Evolutionary conservation across 2,113 vertebrate genomes (phyloP), one percentile per base, ranked within the genome.

Genomic region (Hippocampus zosterae): DNA sequence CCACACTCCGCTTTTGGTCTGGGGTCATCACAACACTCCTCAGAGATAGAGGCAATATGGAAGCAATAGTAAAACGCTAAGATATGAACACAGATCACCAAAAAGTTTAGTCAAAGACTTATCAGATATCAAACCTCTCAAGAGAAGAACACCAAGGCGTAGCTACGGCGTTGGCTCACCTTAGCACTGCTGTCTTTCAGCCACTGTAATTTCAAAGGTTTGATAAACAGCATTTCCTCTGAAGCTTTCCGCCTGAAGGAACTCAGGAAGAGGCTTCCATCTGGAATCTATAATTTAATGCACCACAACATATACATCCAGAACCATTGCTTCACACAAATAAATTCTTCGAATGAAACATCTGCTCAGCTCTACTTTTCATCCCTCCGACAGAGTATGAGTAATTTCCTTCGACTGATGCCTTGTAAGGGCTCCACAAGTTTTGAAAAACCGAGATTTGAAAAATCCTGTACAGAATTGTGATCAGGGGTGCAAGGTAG

Each of bases 391-490:
- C 81, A 78, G 76, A 81, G 53, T 68, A 67, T 64, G 76, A 84
- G 65, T 75, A 75, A 84, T 80, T 44, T 72, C 74, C 61, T 5
- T 57, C 65, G 67, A 86, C 82, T 86, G 86, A 91, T 88, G 79
- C 79, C 80, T 53, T 73, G 88, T 85, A 85, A 81, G 69, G 40
- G 70, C 33, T 70, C 11, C 55, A 64, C 81, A 79, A 53, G 68
- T 71, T 81, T 68, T 40, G n/a, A n/a, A 3, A 76, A 90, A 79
- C 87, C 84, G 81, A 88, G 88, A 87, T 88, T 77, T 82, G 69
- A 52, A 13, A 27, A 76, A 60, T 76, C 82, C 86, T 77, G 75
- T 81, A 64, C 68, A 77, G 75, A 83, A 88, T 76, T 48, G 71
- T 69, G 86, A 83, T 76, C 74, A 75, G 72, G 73, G 62, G 79